Evolutionary conservation across 2,888 invertebrate species (phyloP), one percentile per base, ranked within the genome.

Genomic region (Dasysyrphus albostriatus): DNA sequence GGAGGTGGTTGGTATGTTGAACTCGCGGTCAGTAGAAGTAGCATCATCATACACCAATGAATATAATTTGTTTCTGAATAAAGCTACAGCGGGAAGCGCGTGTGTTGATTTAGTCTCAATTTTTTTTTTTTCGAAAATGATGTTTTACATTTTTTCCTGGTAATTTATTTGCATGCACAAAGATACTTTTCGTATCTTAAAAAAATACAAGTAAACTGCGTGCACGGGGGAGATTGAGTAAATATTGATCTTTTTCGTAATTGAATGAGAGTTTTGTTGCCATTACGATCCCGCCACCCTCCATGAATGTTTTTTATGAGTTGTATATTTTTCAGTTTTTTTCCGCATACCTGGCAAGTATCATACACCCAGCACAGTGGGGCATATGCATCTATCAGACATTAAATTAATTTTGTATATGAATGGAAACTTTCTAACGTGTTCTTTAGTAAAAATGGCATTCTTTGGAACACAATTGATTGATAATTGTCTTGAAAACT

Each of bases 231-330:
- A 61, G 24, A 39, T 58, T 3, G 24, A 47, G 75, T 72, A 83
- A 87, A 87, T 83, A 87, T 87, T 87, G 83, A 87, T 87, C 75
- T 65, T 87, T 63, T 34, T 29, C 56, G 73, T 69, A 85, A 82
- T 74, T 82, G 77, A 75, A 74, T 63, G 69, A 65, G 61, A 74
- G 67, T 77, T 85, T 73, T 69, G 81, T 70, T 44, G 70, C 56
- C 14, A 37, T 61, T 32, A 32, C 24, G 6, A 24, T 44, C 47
- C 9, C 37, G 42, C 42, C 10, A 34, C 19, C 16, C 42, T 32
- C 19, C 10, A 3, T 44, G 29, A n/a, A 10, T 67, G 58, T 12
- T 54, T 54, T 79, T 63, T 44, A 54, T 70, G 39, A 59, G 16
- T 69, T 69, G 34, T 44, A 16, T 16, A 37, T 29, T 10, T 16